Conservation (phyloP, 1,140 invertebrate genomes). For the Drosophila tristis region DNA sequence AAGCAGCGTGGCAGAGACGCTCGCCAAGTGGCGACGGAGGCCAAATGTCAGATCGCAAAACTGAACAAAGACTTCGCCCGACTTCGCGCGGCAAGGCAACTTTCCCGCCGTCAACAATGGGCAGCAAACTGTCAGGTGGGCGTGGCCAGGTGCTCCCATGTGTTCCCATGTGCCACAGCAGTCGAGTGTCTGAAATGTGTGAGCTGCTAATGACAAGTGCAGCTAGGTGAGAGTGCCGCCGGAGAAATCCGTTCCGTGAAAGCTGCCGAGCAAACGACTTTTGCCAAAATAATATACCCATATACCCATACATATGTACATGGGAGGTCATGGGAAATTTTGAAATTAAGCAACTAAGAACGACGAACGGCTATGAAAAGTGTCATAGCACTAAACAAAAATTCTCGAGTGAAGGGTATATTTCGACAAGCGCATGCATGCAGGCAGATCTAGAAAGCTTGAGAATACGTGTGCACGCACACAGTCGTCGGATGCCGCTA, state of each 20-base stretch:
- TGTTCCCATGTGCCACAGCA: slow-evolving; percentile 39
- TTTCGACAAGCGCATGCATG: too few species aligned
- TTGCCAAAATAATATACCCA: slow-evolving; percentile 12
- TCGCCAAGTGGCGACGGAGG: too few species aligned
- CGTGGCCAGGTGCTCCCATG: slow-evolving; percentile 34
- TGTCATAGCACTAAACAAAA: too few species aligned
- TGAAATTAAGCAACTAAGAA: too few species aligned
- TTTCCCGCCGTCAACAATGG: slow-evolving; percentile 58
- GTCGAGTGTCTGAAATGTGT: slow-evolving; percentile 35
- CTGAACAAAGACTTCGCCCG: slow-evolving; percentile 3
- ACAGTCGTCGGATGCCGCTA: too few species aligned
- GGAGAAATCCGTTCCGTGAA: slow-evolving; percentile 24
- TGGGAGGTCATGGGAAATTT: too few species aligned
- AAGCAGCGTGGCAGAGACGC: too few species aligned
- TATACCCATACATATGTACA: slow-evolving; percentile 10
- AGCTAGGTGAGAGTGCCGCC: slow-evolving; percentile 25
- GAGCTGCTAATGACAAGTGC: slow-evolving; percentile 32
- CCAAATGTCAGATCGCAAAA: too few species aligned
- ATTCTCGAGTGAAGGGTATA: too few species aligned
- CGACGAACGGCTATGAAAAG: too few species aligned
- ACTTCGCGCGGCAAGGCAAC: slow-evolving; percentile 19
- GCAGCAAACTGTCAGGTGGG: slow-evolving; percentile 28
- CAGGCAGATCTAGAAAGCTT: too few species aligned
- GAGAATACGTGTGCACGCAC: too few species aligned
- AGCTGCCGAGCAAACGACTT: slow-evolving; percentile 5